Conservation (phyloP, 2,797 vertebrate genomes). For the Sebastolobus alascanus region DNA sequence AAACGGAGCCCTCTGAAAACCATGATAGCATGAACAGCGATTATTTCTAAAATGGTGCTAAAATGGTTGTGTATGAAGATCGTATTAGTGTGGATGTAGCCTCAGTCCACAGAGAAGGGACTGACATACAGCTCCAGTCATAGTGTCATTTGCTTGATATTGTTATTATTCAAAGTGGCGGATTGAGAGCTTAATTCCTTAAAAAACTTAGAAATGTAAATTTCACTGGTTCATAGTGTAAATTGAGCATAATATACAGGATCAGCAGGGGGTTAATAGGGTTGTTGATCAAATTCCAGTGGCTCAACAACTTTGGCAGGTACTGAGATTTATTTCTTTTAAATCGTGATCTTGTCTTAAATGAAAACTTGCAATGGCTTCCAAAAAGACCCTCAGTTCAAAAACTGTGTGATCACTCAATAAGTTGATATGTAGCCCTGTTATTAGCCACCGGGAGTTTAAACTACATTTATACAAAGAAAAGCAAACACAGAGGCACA, state of each 20-base stretch:
- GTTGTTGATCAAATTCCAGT: constrained; percentile 9
- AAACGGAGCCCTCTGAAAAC: too few relatives aligned
- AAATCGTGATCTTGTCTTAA: background rate
- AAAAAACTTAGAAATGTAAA: background rate
- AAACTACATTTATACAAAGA: constrained; percentile 1
- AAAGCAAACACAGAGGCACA: background rate
- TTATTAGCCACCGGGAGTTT: constrained; percentile 11
- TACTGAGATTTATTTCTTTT: background rate
- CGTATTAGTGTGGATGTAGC: too few relatives aligned
- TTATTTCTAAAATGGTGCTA: too few relatives aligned
- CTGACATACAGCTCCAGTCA: background rate
- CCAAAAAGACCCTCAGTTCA: background rate
- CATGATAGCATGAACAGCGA: too few relatives aligned
- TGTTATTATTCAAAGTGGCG: background rate
- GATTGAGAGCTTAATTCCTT: background rate
- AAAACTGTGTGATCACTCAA: background rate
- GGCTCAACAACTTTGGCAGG: background rate
- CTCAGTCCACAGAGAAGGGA: background rate
- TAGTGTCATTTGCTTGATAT: background rate
- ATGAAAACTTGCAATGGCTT: background rate
- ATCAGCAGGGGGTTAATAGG: background rate
- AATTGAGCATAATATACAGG: background rate
- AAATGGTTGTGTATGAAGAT: too few relatives aligned
- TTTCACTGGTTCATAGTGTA: background rate
- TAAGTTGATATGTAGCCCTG: background rate